Base-by-base conservation (phyloP, 2,888 invertebrate species). In the Dicycla oo region DNA sequence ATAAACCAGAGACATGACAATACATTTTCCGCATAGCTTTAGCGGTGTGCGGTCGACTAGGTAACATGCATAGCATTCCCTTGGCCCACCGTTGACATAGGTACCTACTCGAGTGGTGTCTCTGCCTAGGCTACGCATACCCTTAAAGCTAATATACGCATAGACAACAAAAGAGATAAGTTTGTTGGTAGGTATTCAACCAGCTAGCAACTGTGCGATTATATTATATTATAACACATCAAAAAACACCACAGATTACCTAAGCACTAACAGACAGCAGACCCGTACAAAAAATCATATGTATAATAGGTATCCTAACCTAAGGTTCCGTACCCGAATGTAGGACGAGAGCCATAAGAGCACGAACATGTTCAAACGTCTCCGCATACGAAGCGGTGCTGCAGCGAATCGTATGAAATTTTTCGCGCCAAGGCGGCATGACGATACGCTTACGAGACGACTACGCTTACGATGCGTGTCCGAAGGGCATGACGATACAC, bases 1-100 rank as follows among this genome's bases (percentile, higher is more conserved):
- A 51, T 51, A 51, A 38, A 20, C 47, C 23, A 60, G 30, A 38
- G 7, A 62, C 66, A 61, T 49, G 38, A n/a, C 61, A 45, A 61
- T 49, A 64, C 56, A 45, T 49, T 26, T 73, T 45, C 47, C 60
- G 10, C 73, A 73, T 80, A 82, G 11, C 69, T 53, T 60, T 11
- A 18, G 40, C 47, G 26, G 23, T 43, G 65, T 67, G 78, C 62
- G 81, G 81, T 79, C 60, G 34, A 61, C 34, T 63, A 51, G 26
- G 26, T 51, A 64, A 64, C 79, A 69, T 62, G 66, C 51, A 58
- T 72, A 51, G 61, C 58, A 81, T 81, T 81, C 80, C 67, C 69
- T 61, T 78, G 51, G 45, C 15, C 23, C 56, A 43, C 51, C 2
- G 49, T 45, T 62, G 53, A 70, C 70, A 61, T 75, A n/a, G n/a